These are phyloP conservation scores for Parnassius glacialis DNA, from an alignment of 2,888 invertebrate genomes.

Conservation along the genomic window DNA sequence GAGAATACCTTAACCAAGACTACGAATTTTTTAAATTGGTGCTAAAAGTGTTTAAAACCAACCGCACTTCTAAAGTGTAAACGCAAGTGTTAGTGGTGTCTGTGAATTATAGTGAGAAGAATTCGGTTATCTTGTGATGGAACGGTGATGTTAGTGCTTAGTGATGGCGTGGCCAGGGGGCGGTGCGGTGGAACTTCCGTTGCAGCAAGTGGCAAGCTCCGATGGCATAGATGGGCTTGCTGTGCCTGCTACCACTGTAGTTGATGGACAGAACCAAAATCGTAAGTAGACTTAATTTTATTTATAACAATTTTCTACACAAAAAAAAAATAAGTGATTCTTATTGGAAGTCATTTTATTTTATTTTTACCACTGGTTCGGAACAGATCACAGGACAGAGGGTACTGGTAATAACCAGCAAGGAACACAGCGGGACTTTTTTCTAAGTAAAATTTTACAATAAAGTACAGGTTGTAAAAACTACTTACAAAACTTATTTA, in stretches of 20 bases:
- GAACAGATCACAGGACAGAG: too few relatives aligned
- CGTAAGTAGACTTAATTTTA: conserved; percentile 42
- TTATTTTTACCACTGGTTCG: too few relatives aligned
- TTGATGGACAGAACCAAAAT: conserved; percentile 42
- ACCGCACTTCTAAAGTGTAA: background rate
- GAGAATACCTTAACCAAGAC: background rate
- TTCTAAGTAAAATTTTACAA: too few relatives aligned
- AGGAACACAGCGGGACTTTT: too few relatives aligned
- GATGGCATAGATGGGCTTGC: conserved; percentile 41
- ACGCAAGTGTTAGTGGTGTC: background rate
- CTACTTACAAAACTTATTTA: too few relatives aligned
- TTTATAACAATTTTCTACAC: too few relatives aligned
- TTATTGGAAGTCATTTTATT: too few relatives aligned
- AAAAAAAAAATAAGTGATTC: too few relatives aligned
- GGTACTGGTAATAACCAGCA: too few relatives aligned
- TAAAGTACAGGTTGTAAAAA: too few relatives aligned
- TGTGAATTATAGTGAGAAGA: background rate
- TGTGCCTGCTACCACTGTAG: conserved; percentile 42
- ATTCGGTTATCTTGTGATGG: conserved; percentile 26
- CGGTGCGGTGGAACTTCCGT: conserved; percentile 62
- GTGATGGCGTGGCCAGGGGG: conserved; percentile 75
- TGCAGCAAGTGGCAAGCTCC: conserved; percentile 43
- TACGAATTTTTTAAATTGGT: background rate
- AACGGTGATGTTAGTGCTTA: conserved; percentile 39
- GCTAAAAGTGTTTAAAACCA: conserved; percentile 10